Conservation (phyloP, 2,113 vertebrate genomes). For the Geothlypis trichas region DNA sequence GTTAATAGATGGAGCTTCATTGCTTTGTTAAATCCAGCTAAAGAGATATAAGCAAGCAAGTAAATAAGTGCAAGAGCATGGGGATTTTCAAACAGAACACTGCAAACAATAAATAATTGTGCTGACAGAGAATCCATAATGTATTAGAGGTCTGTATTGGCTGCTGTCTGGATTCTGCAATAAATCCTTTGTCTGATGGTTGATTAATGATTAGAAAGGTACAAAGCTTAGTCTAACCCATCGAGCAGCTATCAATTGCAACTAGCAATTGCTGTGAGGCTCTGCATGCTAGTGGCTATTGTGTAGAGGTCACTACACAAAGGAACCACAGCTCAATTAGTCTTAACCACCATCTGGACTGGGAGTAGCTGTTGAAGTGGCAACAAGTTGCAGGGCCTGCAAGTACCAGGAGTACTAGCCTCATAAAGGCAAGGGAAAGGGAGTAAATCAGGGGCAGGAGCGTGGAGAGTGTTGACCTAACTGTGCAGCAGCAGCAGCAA, state of each 20-base stretch:
- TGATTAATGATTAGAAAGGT: conserved; percentile 29
- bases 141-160: conserved; percentile 23
- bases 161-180: conserved; percentile 21
- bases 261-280: neutral
- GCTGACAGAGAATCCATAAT: conserved; percentile 28
- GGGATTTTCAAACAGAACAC: conserved; percentile 24
- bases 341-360: neutral
- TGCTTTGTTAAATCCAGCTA: conserved; percentile 8
- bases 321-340: neutral
- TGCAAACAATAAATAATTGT: conserved; percentile 25
- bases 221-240: neutral
- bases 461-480: neutral
- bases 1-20: neutral
- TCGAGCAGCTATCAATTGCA: neutral
- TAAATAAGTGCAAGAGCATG: neutral
- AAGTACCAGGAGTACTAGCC: neutral
- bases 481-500: neutral
- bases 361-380: neutral
- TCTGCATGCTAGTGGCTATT: neutral
- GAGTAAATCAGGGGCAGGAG: neutral
- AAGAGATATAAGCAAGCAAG: neutral
- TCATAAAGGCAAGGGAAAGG: neutral
- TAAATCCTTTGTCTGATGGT: conserved; percentile 30
- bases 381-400: neutral
- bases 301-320: neutral